Evolutionary conservation across 1,140 invertebrate species (phyloP).

Genomic region (Nasonia giraulti): DNA sequence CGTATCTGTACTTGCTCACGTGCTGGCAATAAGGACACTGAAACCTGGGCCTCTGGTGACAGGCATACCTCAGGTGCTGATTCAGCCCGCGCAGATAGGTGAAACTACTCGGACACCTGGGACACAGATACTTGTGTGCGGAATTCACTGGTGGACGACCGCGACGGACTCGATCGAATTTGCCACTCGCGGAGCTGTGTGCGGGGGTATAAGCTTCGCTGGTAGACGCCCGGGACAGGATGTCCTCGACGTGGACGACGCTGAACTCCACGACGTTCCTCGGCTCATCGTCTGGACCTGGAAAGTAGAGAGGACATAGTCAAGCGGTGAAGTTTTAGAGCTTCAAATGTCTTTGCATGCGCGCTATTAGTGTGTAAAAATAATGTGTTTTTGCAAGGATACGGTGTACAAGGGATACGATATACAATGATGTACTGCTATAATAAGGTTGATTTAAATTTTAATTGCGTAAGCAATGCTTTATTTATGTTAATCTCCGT

Average conservation of each 20-base stretch:
- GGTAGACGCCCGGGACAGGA: background rate
- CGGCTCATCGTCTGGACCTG: background rate
- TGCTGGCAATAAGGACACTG: constrained; percentile 32
- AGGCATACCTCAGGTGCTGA: constrained; percentile 39
- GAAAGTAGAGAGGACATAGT: background rate
- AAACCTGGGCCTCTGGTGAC: background rate
- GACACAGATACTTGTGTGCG: background rate
- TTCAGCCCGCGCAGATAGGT: constrained; percentile 18
- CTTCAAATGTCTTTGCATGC: no score
- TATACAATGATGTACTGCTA: no score
- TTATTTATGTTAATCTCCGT: no score
- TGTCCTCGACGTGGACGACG: constrained; percentile 8
- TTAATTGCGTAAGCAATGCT: no score
- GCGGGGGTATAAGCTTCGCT: background rate
- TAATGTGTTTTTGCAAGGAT: no score
- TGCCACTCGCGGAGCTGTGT: no score
- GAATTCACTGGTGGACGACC: background rate
- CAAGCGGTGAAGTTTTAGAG: background rate
- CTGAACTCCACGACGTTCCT: background rate
- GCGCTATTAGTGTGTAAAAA: no score
- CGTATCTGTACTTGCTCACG: background rate
- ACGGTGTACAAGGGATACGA: no score
- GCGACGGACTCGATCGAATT: background rate
- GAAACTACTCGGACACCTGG: background rate
- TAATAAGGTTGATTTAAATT: no score